A percentile compares a stretch with the other conserved stretches of the same genome.
phyloP scores from a whole-genome alignment of 1,140 invertebrate genomes.

The Drosophila sp. region DNA sequence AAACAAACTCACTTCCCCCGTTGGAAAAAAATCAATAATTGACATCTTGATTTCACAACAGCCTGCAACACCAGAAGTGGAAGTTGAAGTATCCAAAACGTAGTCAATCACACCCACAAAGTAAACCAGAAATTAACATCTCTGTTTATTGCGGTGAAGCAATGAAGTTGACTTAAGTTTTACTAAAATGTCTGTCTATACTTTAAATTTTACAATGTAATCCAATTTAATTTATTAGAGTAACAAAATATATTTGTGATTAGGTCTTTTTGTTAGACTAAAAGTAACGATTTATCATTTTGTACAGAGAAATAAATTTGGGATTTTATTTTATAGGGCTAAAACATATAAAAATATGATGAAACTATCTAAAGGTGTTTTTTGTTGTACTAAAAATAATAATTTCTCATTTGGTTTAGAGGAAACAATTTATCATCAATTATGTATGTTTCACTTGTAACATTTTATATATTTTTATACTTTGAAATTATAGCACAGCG shows the following conservation, averaged over 20 bases:
- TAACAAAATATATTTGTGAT: no score
- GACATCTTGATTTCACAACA: slow-evolving; percentile 53
- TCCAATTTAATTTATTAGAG: no score
- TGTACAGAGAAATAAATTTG: no score
- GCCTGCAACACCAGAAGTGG: slow-evolving; percentile 19
- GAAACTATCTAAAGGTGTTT: neutral
- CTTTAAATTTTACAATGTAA: no score
- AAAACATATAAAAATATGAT: no score
- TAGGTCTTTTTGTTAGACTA: no score
- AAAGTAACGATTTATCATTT: no score
- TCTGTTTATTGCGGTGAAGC: slow-evolving; percentile 41
- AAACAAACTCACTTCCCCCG: slow-evolving; percentile 28
- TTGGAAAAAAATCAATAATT: slow-evolving; percentile 71
- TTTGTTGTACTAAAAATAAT: no score
- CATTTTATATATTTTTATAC: slow-evolving; percentile 17
- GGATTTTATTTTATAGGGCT: no score
- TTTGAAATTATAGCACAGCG: slow-evolving; percentile 42
- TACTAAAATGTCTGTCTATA: no score
- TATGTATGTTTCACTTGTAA: slow-evolving; percentile 34
- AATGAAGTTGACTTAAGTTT: slow-evolving; percentile 29
- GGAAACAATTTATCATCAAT: slow-evolving; percentile 25
- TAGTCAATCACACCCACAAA: slow-evolving; percentile 38
- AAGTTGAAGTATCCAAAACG: slow-evolving; percentile 13
- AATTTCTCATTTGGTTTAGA: no score
- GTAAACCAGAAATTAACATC: slow-evolving; percentile 32